Evolutionary conservation across 2,113 vertebrate genomes (phyloP), one percentile per base, ranked within the genome.

Genomic region (Myotis brandtii): DNA sequence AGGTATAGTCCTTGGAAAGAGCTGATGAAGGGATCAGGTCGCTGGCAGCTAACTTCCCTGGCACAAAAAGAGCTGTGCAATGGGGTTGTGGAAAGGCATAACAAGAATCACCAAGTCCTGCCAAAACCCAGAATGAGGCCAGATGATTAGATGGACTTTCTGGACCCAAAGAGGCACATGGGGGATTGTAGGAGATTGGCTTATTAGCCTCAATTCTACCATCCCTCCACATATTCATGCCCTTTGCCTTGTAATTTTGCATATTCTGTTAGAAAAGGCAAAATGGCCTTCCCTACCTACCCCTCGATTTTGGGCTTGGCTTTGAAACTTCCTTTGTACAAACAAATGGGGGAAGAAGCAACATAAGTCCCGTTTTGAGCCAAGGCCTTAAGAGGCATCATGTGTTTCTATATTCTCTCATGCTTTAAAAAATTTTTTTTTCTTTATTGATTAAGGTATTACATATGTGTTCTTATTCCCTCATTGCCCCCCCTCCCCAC

Each of bases 231-330:
- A 14, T 69, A 59, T 56, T 64, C 18, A 59, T 79, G 64, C 16
- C 20, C 54, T 81, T 89, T 72, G 34, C 37, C 62, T 66, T 84
- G 4, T 89, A 85, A 66, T 40, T 72, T 70, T 48, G 23, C 32
- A 70, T 50, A 27, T 79, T 91, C 32, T 80, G 46, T 89, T 92
- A 92, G 8, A 73, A 89, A 89, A 80, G 72, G 43, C 64, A 92
- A 88, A 88, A 54, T 21, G 43, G 64, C 13, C 18, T 84, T 81
- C 50, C 69, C 16, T 46, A 27, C 17, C 27, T 46, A 32, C 13
- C 32, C 14, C 12, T 43, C 91, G 37, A 59, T 79, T 91, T 93
- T 32, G 73, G 54, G 11, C 48, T 92, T 92, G 80, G 48, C 52
- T 37, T 88, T 92, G 70, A 87, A 30, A 83, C n/a, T 91, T 70